Base-by-base conservation (phyloP, 2,113 vertebrate species). In the Siniperca chuatsi region DNA sequence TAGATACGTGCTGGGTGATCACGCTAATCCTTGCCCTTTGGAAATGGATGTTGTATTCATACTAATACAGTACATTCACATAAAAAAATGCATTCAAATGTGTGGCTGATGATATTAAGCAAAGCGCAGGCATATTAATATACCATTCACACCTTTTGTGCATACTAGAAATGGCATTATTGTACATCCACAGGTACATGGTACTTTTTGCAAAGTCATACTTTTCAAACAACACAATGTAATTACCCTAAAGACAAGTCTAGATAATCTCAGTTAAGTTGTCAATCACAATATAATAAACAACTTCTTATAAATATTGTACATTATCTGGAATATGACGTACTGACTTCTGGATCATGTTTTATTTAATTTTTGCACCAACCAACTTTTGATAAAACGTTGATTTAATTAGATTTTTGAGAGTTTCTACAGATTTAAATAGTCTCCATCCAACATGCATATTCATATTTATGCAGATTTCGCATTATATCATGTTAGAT, bases 21-120 rank as follows among this genome's bases (percentile, higher is more conserved):
- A 78, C 5, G 57, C 78, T 91, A 89, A 90, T 90, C 85, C 88
- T 71, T 74, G 79, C 79, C 79, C 85, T 88, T 89, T 87, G 75
- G 72, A 87, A 78, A 88, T 67, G 12, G 77, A 83, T 71, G 46
- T 69, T 44, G 48, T 61, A 50, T 80, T 85, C 16, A 80, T 71
- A 60, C 75, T 37, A 75, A 86, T 64, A 68, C 23, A 57, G 2
- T 29, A 21, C 33, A 79, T 77, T 80, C 25, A 25, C 48, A 48
- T 25, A 55, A 67, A 21, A 72, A 57, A 74, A 55, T 48, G 44
- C 57, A 60, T 48, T 44, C 4, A 67, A 65, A 84, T 75, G 9
- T 52, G 68, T 48, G 16, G n/a, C n/a, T 75, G 23, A 33, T 83
- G 57, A 79, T 82, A 64, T 52, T 12, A 44, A 69, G 78, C 37